Base-by-base conservation (phyloP, 1,140 invertebrate species). In the Achroia grisella region DNA sequence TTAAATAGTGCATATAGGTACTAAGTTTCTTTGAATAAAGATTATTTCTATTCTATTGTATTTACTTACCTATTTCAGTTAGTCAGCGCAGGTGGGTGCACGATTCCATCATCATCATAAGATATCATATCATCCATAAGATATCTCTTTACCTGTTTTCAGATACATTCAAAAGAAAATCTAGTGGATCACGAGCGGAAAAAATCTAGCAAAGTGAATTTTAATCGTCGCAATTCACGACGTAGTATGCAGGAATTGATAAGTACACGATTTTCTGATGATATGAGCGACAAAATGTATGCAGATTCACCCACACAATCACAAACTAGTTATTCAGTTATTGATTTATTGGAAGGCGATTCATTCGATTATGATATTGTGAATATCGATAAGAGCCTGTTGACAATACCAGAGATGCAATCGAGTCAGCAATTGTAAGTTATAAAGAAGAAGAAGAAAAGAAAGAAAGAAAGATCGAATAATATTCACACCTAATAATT, bases 301-400 rank as follows among this genome's bases (percentile, higher is more conserved):
- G n/a, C 48, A 1, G 12, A 33, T 4, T 57, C 55, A 0, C 46
- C 56, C 1, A 31, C 47, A n/a, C 39, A 46, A 3, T 61, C 58
- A 2, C 35, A 23, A 10, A 48, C 17, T 28, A 12, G 28, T 41
- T 23, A n/a, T 32, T 51, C 51, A 8, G 43, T 65, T 14, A 49
- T 30, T 1, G 53, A 56, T 6, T 36, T 75, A 4, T 29, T 82
- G 0, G 78, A 76, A 0, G 78, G 66, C 11, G 78, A 82, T 36
- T 59, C 78, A 1, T 73, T 82, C 31, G 78, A 82, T 23, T 82
- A 82, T 37, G 78, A 82, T 4, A 82, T 82, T 11, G 66, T 82
- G 11, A 82, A 82, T 41, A 82, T 82, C 34, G 72, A 82, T 45
- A 48, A 53, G 1, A 58, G 42, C 4, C 44, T 79, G 28, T 44